Evolutionary conservation across 2,113 vertebrate species (phyloP).

Genomic region (Sarotherodon lohbergeri): DNA sequence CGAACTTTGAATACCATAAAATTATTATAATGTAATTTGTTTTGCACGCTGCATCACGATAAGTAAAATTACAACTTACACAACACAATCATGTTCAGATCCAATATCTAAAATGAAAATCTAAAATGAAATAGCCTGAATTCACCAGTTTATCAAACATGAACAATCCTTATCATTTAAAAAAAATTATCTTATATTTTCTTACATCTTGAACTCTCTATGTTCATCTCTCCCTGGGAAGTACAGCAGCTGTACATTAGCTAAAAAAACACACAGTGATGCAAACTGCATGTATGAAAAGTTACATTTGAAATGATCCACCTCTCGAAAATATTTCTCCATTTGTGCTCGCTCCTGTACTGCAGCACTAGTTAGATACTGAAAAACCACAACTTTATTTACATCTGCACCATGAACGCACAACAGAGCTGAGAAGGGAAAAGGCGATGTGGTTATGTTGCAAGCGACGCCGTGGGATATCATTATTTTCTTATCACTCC

Average conservation of each 20-base stretch:
- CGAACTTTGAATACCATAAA: neutral
- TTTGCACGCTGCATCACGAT: neutral
- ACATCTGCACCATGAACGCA: neutral
- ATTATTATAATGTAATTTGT: neutral
- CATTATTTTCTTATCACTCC: neutral
- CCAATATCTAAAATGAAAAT: neutral
- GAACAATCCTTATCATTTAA: neutral
- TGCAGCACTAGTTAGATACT: neutral
- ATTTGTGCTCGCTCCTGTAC: neutral
- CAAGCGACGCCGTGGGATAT: neutral
- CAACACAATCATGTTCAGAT: neutral
- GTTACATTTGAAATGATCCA: neutral
- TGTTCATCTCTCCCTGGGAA: neutral
- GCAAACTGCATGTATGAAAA: neutral
- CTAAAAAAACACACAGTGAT: neutral
- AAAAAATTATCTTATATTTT: neutral
- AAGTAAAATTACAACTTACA: rapidly evolving
- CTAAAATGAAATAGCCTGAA: neutral
- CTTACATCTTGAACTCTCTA: neutral
- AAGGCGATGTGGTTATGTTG: neutral
- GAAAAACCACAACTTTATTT: neutral
- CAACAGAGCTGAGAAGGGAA: neutral
- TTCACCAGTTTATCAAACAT: neutral
- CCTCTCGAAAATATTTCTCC: rapidly evolving
- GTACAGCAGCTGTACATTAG: neutral